Evolutionary conservation across 1,140 invertebrate species (phyloP).

Genomic region (Aphis craccivora): DNA sequence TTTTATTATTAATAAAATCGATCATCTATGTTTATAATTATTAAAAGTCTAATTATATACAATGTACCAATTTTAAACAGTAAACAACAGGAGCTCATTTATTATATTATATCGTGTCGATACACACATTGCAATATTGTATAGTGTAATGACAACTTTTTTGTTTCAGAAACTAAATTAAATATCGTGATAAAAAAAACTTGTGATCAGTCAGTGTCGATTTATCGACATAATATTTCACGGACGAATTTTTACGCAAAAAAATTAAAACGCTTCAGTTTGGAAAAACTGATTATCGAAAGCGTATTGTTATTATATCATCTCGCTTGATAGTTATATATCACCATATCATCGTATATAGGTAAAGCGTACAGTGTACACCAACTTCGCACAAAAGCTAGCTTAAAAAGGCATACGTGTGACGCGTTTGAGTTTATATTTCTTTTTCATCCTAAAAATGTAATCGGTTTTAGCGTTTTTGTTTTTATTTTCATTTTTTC

Average conservation of each 20-base stretch:
- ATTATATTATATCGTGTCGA: background rate
- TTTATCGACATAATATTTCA: background rate
- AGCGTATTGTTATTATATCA: background rate
- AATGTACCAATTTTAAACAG: background rate
- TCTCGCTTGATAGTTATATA: no score
- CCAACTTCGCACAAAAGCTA: background rate
- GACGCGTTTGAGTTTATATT: background rate
- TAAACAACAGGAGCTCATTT: background rate
- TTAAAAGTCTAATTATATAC: background rate
- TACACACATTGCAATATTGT: background rate
- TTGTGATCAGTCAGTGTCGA: slow-evolving; percentile 21
- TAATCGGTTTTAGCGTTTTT: background rate
- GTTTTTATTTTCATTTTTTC: background rate
- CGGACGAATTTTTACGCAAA: background rate
- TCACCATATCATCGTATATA: no score
- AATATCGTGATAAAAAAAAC: background rate
- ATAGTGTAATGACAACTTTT: background rate
- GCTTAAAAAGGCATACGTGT: no score
- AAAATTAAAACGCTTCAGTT: background rate
- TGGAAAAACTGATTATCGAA: background rate
- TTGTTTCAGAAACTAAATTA: background rate
- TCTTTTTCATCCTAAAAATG: background rate
- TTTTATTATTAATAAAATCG: background rate
- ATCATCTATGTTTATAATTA: background rate
- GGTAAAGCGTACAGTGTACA: background rate